phyloP scores from a whole-genome alignment of 2,113 vertebrate species.

The Alouatta palliata region DNA sequence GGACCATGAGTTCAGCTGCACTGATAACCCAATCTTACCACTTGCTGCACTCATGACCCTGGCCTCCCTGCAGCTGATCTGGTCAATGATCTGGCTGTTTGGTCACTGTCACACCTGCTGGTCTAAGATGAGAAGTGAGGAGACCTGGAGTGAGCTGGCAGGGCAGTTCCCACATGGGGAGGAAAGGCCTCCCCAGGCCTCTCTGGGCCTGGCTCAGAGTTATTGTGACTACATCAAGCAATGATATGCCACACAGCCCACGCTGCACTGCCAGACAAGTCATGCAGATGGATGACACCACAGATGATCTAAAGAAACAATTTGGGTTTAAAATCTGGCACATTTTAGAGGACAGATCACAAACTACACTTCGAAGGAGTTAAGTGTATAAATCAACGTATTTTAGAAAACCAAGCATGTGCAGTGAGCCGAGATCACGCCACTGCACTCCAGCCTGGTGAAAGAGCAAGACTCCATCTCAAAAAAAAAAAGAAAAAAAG shows the following conservation, averaged over 20 bases:
- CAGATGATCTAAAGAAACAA: not conserved
- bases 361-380: too few relatives aligned
- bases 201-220: not conserved
- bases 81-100: fast-evolving
- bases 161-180: not conserved
- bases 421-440: too few relatives aligned
- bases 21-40: not conserved
- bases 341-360: not conserved
- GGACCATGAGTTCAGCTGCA: too few relatives aligned
- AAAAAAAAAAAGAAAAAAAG: too few relatives aligned
- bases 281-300: fast-evolving
- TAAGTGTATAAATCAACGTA: too few relatives aligned
- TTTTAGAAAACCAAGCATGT: not conserved
- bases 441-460: too few relatives aligned
- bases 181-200: not conserved
- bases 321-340: not conserved
- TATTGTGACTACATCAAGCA: fast-evolving
- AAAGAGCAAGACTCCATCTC: too few relatives aligned
- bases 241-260: not conserved
- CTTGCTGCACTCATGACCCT: not conserved
- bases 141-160: not conserved
- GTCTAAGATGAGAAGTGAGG: too few relatives aligned
- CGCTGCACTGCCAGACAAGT: too few relatives aligned
- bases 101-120: not conserved
- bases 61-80: not conserved